Percentiles rank a stretch among this genome's conserved stretches.
Conservation (phyloP, 2,888 invertebrate species). For the Drosophila cognata region DNA sequence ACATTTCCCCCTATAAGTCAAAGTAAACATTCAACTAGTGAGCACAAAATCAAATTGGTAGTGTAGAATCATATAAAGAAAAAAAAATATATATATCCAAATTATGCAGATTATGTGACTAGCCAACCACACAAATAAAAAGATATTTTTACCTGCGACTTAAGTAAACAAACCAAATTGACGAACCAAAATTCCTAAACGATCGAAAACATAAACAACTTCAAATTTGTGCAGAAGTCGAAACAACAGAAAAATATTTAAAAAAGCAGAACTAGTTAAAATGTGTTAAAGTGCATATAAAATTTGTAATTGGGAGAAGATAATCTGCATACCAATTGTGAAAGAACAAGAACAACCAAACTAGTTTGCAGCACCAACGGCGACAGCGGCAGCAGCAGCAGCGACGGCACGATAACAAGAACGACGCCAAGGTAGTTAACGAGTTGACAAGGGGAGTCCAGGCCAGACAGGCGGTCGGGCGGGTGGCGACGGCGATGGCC, state of each 20-base stretch:
- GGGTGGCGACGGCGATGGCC: constrained; percentile 13
- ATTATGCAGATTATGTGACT: constrained; percentile 13
- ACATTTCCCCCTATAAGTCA: constrained; percentile 22
- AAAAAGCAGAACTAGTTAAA: constrained; percentile 7
- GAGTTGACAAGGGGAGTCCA: constrained; percentile 62
- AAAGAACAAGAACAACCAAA: constrained; percentile 60
- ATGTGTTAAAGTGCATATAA: constrained; percentile 38
- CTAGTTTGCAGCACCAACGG: constrained; percentile 53
- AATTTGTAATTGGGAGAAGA: constrained; percentile 56
- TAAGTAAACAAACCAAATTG: constrained; percentile 43
- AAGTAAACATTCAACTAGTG: constrained; percentile 38
- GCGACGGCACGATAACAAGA: constrained; percentile 64
- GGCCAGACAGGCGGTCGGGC: constrained; percentile 36
- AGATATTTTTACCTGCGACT: constrained; percentile 46
- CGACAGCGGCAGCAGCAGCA: constrained; percentile 27
- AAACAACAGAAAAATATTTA: not conserved
- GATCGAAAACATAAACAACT: constrained; percentile 29
- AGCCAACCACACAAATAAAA: constrained; percentile 19
- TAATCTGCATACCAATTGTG: constrained; percentile 67
- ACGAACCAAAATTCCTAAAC: not conserved
- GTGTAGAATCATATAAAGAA: not conserved
- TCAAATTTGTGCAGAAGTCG: constrained; percentile 15
- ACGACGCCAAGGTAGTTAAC: constrained; percentile 75
- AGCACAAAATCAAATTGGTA: constrained; percentile 3
- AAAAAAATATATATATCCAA: constrained; percentile 2